A percentile compares a stretch with the other conserved stretches of the same genome.
phyloP scores from a whole-genome alignment of 1,140 invertebrate species.

The Ooceraea biroi region DNA sequence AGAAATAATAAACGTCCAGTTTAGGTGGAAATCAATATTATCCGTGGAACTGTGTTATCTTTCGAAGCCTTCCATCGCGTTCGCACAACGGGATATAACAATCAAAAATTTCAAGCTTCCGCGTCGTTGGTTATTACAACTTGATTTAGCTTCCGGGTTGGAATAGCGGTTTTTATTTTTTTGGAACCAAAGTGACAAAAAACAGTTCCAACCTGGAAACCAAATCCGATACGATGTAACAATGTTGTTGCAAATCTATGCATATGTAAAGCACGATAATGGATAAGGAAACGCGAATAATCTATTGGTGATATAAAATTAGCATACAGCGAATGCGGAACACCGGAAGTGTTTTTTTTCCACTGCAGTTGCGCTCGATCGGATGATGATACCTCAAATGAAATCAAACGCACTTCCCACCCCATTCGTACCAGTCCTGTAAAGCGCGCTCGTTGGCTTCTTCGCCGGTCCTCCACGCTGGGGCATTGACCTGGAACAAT shows the following conservation, averaged over 20 bases:
- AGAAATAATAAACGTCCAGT: slow-evolving; percentile 65
- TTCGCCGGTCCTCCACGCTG: slow-evolving; percentile 66
- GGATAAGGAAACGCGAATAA: not conserved
- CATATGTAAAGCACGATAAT: not conserved
- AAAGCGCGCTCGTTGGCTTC: slow-evolving; percentile 57
- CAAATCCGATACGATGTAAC: not conserved
- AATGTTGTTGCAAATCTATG: not conserved
- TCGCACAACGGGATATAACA: no score
- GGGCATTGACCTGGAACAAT: slow-evolving; percentile 79
- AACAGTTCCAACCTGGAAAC: no score
- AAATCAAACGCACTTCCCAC: slow-evolving; percentile 63
- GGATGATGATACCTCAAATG: slow-evolving; percentile 22
- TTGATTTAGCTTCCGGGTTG: no score
- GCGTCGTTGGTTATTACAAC: no score
- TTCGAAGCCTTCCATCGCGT: no score
- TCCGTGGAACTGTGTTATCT: no score
- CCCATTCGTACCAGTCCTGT: slow-evolving; percentile 21
- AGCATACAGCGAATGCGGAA: not conserved
- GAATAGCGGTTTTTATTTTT: no score
- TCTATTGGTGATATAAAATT: not conserved
- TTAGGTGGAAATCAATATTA: no score
- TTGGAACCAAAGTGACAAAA: no score
- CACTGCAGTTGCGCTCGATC: slow-evolving; percentile 25
- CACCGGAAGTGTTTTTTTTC: slow-evolving; percentile 12
- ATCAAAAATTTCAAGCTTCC: no score